Conservation (phyloP, 1,140 invertebrate species). For the Acromyrmex charruanus region DNA sequence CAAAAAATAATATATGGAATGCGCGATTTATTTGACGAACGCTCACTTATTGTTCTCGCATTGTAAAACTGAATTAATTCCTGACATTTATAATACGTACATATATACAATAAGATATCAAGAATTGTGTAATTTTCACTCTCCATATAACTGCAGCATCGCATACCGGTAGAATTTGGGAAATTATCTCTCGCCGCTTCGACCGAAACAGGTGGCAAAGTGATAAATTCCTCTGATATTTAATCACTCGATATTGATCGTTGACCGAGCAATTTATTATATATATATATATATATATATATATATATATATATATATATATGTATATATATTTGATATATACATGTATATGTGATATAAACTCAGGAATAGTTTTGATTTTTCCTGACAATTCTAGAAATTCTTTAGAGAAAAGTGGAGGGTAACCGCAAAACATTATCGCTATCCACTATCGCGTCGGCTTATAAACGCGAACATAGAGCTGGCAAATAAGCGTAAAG, state of each 20-base stretch:
- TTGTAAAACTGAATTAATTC: slow-evolving; percentile 26
- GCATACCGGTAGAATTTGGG: slow-evolving; percentile 2
- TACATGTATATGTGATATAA: neutral
- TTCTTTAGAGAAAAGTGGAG: slow-evolving; percentile 9
- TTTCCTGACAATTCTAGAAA: slow-evolving; percentile 2
- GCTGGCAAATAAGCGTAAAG: slow-evolving; percentile 53
- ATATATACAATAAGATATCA: slow-evolving; percentile 10
- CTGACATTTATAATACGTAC: slow-evolving; percentile 5
- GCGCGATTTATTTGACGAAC: slow-evolving; percentile 6
- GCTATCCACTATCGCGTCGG: neutral
- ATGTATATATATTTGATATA: neutral
- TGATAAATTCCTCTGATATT: slow-evolving; percentile 32
- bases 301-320: too few species aligned
- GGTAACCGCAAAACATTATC: neutral
- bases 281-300: neutral
- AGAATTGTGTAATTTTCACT: slow-evolving; percentile 14
- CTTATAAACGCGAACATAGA: slow-evolving; percentile 43
- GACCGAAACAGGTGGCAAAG: neutral
- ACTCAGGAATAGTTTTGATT: neutral
- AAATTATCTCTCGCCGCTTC: slow-evolving; percentile 13
- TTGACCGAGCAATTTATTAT: neutral
- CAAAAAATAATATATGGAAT: slow-evolving; percentile 21
- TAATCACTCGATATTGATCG: slow-evolving; percentile 29
- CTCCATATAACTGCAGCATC: neutral
- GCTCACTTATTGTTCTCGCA: neutral